A percentile compares a stretch with the other conserved stretches of the same genome.
Conservation (phyloP, 2,888 invertebrate genomes). For the Venusia cambrica region DNA sequence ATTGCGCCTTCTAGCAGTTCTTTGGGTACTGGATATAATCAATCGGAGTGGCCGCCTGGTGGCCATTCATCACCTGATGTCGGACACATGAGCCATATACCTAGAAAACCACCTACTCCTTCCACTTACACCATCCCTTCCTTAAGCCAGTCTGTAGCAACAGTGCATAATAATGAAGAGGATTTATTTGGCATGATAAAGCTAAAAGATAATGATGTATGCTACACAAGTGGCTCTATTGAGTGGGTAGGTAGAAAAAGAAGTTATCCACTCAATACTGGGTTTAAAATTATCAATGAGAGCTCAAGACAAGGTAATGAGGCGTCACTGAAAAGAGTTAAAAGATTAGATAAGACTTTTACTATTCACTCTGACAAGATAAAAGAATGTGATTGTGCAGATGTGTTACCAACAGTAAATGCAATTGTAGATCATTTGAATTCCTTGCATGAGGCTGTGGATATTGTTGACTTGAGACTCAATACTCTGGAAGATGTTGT, state of each 20-base stretch:
- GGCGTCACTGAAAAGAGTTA: slow-evolving; percentile 46
- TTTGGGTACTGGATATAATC: slow-evolving; percentile 16
- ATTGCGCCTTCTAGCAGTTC: slow-evolving; percentile 12
- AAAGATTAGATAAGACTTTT: slow-evolving; percentile 42
- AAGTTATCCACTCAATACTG: slow-evolving; percentile 65
- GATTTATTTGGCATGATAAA: slow-evolving; percentile 70
- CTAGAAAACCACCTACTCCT: slow-evolving; percentile 59
- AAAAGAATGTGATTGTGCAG: slow-evolving; percentile 65
- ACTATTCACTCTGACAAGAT: slow-evolving; percentile 36
- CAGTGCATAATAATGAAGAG: slow-evolving; percentile 35
- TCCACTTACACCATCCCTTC: slow-evolving; percentile 59
- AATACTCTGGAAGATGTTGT: slow-evolving; percentile 72
- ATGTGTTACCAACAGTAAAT: slow-evolving; percentile 73
- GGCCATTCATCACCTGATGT: slow-evolving; percentile 42
- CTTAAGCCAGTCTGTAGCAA: slow-evolving; percentile 40
- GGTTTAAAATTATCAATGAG: slow-evolving; percentile 63
- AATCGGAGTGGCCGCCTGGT: slow-evolving; percentile 17
- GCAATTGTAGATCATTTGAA: slow-evolving; percentile 79
- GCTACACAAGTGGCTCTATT: slow-evolving; percentile 72
- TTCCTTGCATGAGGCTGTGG: slow-evolving; percentile 78
- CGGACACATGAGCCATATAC: slow-evolving; percentile 64
- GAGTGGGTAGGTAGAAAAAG: slow-evolving; percentile 74
- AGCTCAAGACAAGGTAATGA: slow-evolving; percentile 38
- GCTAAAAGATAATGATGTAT: slow-evolving; percentile 66
- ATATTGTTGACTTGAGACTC: slow-evolving; percentile 76